Base-by-base conservation (phyloP, 1,140 invertebrate species). In the Lasioglossum albipes region DNA sequence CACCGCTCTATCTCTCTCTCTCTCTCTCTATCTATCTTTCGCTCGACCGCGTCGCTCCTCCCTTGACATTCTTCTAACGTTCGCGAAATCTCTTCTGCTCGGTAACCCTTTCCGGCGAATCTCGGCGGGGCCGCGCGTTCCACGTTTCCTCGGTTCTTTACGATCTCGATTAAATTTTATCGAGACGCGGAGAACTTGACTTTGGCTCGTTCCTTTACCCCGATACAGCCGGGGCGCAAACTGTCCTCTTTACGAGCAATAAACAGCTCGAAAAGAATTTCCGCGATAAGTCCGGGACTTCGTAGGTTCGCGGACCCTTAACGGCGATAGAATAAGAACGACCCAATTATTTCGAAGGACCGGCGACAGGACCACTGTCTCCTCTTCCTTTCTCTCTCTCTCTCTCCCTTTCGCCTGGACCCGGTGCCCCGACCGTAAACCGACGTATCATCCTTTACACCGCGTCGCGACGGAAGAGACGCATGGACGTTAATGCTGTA, bases 91-190 rank as follows among this genome's bases (percentile, higher is more conserved):
- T 49, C 54, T 49, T 45, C 45, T 49, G 10, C 10, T 27, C 27
- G 71, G 67, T 64, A 41, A 65, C 65, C 66, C 66, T 77, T 57
- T 16, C 22, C 7, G 7, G 67, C 7, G 61, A 52, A 45, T 75
- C 74, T 41, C 61, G 54, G 31, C 10, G 18, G 20, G 42, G 0
- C 7, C 75, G 41, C 69, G 54, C 66, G 22, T 61, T 61, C 54
- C 42, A 80, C 67, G 62, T 81, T 76, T 72, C 71, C n/a, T 18
- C 2, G 66, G 36, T n/a, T 76, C 68, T 85, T 82, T 84, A 84
- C 65, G 68, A 65, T 77, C 59, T 57, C 64, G 59, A 80, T 67
- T 80, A 72, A 71, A 75, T 42, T 79, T 80, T 84, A 84, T 84
- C 62, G 68, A 59, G 54, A 22, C 54, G 13, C 71, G 66, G 7